Evolutionary conservation across 2,888 invertebrate species (phyloP).

Genomic region (Cantharis lateralis): DNA sequence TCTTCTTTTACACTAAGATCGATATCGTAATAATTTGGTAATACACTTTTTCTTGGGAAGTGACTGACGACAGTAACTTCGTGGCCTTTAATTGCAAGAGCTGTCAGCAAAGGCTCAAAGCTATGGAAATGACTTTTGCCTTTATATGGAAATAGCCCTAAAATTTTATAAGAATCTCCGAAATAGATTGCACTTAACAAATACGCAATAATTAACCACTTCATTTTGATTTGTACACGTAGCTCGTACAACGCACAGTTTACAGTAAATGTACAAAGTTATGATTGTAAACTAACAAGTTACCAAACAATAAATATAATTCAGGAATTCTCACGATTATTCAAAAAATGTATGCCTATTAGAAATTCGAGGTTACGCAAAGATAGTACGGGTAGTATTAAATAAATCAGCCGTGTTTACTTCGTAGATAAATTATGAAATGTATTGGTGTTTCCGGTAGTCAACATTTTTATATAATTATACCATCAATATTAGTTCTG

Average conservation of each 20-base stretch:
- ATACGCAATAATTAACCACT: background rate
- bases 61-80: slow-evolving; percentile 70
- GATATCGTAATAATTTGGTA: slow-evolving; percentile 33
- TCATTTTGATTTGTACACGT: background rate
- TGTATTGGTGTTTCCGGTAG: no score
- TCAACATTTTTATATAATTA: no score
- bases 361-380: no score
- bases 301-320: background rate
- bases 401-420: no score
- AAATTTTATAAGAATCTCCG: slow-evolving; percentile 57
- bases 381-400: no score
- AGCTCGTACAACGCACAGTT: background rate
- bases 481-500: no score
- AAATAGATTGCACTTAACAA: background rate
- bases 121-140: slow-evolving; percentile 75
- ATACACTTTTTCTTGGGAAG: slow-evolving; percentile 54
- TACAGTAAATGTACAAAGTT: no score
- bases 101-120: slow-evolving; percentile 64
- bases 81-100: slow-evolving; percentile 67
- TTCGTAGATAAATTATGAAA: no score
- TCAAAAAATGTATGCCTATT: no score
- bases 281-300: no score
- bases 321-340: background rate
- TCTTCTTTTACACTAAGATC: slow-evolving; percentile 3
- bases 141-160: slow-evolving; percentile 69